Evolutionary conservation across 2,113 vertebrate genomes (phyloP).

Genomic region (Arenaria interpres): DNA sequence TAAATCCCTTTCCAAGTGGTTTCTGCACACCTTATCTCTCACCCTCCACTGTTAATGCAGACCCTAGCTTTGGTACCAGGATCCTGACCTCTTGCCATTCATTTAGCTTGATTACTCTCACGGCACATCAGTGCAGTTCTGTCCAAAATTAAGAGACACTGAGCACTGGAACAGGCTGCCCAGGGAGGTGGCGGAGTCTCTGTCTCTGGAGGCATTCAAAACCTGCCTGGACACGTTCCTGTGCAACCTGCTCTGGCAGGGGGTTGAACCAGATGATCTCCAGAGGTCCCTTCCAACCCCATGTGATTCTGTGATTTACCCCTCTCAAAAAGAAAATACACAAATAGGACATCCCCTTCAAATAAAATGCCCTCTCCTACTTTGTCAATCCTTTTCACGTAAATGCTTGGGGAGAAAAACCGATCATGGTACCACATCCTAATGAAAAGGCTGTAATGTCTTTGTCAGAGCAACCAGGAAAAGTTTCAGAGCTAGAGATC

Average conservation of each 20-base stretch:
- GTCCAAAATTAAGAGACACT: neutral
- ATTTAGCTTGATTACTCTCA: neutral
- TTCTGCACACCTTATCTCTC: neutral
- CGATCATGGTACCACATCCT: neutral
- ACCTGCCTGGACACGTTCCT: no score
- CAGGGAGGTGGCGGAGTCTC: no score
- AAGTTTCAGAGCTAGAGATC: neutral
- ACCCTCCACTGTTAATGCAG: neutral
- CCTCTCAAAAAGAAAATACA: neutral
- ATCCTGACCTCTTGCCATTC: neutral
- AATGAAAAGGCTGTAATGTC: neutral
- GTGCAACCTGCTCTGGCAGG: no score
- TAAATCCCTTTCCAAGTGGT: neutral
- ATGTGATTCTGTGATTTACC: neutral
- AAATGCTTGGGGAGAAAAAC: neutral
- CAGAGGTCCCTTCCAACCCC: no score
- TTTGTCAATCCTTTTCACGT: neutral
- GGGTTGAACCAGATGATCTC: no score
- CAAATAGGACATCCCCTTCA: neutral
- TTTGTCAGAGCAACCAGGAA: neutral
- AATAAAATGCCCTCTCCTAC: neutral
- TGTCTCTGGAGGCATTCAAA: no score
- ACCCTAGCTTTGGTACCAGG: neutral
- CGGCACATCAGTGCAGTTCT: neutral
- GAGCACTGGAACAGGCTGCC: no score